phyloP scores from a whole-genome alignment of 2,888 invertebrate genomes.

The Apomyelois bistriatella region DNA sequence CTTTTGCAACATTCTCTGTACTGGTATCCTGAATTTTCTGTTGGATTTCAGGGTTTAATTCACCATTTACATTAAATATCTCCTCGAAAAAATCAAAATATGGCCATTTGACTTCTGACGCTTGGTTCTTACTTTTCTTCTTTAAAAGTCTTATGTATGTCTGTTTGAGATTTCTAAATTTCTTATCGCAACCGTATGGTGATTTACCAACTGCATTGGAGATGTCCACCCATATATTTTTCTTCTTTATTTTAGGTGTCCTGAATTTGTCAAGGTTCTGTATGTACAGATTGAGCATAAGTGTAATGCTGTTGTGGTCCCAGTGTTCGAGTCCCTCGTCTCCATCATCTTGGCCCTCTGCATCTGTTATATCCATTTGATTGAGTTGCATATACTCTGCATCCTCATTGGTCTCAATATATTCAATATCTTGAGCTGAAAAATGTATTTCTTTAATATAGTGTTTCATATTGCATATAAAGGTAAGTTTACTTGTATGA shows the following conservation, averaged over 20 bases:
- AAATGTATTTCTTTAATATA: slow-evolving; percentile 26
- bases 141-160: slow-evolving; percentile 65
- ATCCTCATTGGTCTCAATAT: slow-evolving; percentile 42
- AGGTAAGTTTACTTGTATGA: slow-evolving; percentile 10
- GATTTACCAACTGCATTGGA: slow-evolving; percentile 55
- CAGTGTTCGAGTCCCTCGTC: slow-evolving; percentile 68
- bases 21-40: slow-evolving; percentile 57
- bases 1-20: slow-evolving; percentile 57
- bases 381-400: slow-evolving; percentile 52
- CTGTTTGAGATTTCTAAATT: slow-evolving; percentile 68
- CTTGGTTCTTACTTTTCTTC: slow-evolving; percentile 53
- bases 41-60: slow-evolving; percentile 63
- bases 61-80: slow-evolving; percentile 61
- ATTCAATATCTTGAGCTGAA: slow-evolving; percentile 52
- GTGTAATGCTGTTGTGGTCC: slow-evolving; percentile 54
- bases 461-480: neutral
- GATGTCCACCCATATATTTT: slow-evolving; percentile 67
- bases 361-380: slow-evolving; percentile 47
- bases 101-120: slow-evolving; percentile 62
- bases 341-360: slow-evolving; percentile 49
- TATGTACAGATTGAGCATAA: slow-evolving; percentile 55
- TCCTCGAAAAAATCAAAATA: slow-evolving; percentile 68
- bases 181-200: slow-evolving; percentile 67
- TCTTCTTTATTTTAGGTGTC: slow-evolving; percentile 69
- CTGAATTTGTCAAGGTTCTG: slow-evolving; percentile 64